Evolutionary conservation across 2,113 vertebrate genomes (phyloP).

Genomic region (Rallus limicola): DNA sequence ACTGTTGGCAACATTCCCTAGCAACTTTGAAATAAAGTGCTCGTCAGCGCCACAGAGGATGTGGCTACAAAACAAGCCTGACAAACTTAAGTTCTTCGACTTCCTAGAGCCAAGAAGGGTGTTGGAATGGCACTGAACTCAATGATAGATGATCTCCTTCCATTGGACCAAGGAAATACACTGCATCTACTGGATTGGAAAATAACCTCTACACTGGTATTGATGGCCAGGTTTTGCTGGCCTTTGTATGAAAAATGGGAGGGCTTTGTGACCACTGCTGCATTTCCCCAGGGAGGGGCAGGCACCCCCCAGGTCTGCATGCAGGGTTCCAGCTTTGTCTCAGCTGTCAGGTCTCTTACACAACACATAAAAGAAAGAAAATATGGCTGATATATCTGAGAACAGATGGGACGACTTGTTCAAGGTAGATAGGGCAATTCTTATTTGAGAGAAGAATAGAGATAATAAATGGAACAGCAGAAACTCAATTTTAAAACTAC

Average conservation of each 20-base stretch:
- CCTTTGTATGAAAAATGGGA: not conserved
- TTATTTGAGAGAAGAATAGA: not conserved
- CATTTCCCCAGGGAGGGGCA: not conserved
- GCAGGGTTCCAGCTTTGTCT: not conserved
- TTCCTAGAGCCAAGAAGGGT: conserved; percentile 12
- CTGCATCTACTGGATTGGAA: not conserved
- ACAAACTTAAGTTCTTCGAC: not conserved
- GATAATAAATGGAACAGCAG: not conserved
- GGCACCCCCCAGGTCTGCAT: not conserved
- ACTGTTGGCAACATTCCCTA: not conserved
- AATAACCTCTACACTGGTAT: not conserved
- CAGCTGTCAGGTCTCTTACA: not conserved
- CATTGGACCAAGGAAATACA: not conserved
- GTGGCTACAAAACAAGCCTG: not conserved
- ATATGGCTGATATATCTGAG: not conserved
- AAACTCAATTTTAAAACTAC: not conserved
- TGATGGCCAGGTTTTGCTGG: not conserved
- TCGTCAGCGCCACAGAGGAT: not conserved
- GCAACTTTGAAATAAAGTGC: conserved; percentile 40
- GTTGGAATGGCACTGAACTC: not conserved
- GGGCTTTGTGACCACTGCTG: accelerated
- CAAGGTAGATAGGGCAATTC: not conserved
- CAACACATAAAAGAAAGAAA: not conserved
- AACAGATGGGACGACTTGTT: not conserved
- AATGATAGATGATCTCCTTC: not conserved